phyloP scores from a whole-genome alignment of 1,140 invertebrate genomes.

The Temnothorax nylanderi region DNA sequence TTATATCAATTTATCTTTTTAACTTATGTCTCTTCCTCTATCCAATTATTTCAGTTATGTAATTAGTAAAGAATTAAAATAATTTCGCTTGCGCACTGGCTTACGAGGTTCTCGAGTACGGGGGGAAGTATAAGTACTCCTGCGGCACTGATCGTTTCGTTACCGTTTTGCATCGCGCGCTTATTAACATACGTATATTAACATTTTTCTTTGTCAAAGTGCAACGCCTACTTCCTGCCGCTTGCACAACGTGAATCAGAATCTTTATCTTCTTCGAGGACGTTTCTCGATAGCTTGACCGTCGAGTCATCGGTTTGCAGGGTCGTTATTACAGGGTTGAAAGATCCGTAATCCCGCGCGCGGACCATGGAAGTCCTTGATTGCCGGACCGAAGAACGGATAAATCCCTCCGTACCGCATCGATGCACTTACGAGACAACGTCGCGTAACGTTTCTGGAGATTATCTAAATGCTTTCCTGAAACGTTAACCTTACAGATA shows the following conservation, averaged over 20 bases:
- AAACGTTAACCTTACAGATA: constrained; percentile 47
- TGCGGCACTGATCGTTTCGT: neutral
- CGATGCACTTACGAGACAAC: constrained; percentile 21
- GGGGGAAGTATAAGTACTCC: neutral
- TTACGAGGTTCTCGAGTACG: neutral
- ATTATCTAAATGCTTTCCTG: constrained; percentile 66
- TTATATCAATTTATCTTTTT: neutral
- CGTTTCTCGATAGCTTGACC: neutral
- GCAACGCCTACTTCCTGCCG: constrained; percentile 39
- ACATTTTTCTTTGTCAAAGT: constrained; percentile 7
- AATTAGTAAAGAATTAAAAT: neutral
- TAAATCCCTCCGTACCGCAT: neutral
- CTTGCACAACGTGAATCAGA: constrained; percentile 26
- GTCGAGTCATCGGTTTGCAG: neutral
- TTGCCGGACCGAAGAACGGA: neutral
- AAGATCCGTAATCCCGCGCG: neutral
- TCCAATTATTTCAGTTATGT: neutral
- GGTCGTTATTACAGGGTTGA: constrained; percentile 5
- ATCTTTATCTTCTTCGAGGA: constrained; percentile 28
- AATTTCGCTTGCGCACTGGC: neutral
- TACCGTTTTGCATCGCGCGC: constrained; percentile 1
- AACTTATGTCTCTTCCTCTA: neutral
- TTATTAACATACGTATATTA: constrained; percentile 37
- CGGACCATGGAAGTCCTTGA: neutral
- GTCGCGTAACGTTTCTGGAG: neutral